Evolutionary conservation across 2,113 vertebrate species (phyloP).

Genomic region (Alectura lathami): DNA sequence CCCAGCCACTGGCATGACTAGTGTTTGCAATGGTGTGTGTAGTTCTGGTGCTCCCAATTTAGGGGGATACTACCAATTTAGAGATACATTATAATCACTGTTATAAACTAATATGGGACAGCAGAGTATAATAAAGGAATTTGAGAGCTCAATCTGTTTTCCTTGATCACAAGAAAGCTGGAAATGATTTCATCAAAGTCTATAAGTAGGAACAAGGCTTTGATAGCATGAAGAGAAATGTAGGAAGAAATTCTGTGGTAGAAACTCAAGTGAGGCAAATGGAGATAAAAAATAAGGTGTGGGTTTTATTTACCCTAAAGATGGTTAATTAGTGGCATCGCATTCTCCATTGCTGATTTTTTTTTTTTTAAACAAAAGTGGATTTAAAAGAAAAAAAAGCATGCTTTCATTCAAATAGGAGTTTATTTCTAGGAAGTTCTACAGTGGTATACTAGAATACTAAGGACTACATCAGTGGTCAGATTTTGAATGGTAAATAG

Average conservation of each 20-base stretch:
- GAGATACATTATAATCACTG: too few species aligned
- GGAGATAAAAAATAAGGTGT: not conserved
- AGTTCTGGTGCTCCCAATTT: not conserved
- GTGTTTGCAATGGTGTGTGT: not conserved
- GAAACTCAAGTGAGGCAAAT: not conserved
- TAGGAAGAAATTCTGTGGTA: not conserved
- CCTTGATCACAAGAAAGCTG: not conserved
- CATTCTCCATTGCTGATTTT: not conserved
- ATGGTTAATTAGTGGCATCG: not conserved
- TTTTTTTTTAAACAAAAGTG: not conserved
- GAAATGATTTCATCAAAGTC: not conserved
- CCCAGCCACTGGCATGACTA: not conserved
- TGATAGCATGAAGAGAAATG: not conserved
- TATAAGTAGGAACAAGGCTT: not conserved
- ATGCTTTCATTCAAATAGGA: not conserved
- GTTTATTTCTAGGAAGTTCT: not conserved
- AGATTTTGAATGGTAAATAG: not conserved
- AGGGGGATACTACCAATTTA: not conserved
- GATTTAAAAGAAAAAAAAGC: not conserved
- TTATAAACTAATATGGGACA: too few species aligned
- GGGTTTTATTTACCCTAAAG: not conserved
- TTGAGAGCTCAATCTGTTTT: not conserved
- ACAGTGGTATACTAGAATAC: not conserved
- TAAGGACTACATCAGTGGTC: not conserved
- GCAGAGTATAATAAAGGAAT: not conserved